Conservation (phyloP, 2,888 invertebrate genomes). For the Cenopis cana region DNA sequence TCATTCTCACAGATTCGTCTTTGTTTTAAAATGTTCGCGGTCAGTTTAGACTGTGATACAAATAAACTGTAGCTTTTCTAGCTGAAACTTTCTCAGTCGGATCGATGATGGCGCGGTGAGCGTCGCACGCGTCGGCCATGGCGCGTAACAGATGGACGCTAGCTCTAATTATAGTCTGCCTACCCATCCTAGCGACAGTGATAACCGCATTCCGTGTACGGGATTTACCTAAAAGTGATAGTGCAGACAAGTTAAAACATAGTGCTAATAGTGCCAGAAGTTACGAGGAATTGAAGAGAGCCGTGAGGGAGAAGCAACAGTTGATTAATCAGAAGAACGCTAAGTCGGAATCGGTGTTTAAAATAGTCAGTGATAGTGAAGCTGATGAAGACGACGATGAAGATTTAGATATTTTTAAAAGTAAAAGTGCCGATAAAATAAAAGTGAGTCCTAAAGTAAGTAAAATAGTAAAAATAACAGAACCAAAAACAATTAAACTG, state of each 20-base stretch:
- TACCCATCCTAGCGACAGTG: conserved; percentile 80
- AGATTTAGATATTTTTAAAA: conserved; percentile 50
- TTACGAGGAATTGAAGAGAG: conserved; percentile 66
- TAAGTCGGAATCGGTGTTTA: conserved; percentile 57
- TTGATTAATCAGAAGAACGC: conserved; percentile 57
- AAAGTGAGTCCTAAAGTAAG: conserved; percentile 46
- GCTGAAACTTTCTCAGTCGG: conserved; percentile 68
- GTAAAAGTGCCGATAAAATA: conserved; percentile 54
- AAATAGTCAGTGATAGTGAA: conserved; percentile 60
- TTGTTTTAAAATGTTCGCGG: conserved; percentile 49
- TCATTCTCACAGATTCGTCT: background rate
- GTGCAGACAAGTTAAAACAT: conserved; percentile 65
- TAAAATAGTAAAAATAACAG: conserved; percentile 25
- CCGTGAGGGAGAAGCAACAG: conserved; percentile 65
- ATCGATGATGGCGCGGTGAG: conserved; percentile 80
- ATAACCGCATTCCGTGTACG: conserved; percentile 83
- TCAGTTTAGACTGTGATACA: conserved; percentile 62
- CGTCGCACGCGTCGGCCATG: conserved; percentile 74
- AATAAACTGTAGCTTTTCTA: conserved; percentile 68
- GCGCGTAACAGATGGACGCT: conserved; percentile 78
- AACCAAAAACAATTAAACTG: conserved; percentile 14
- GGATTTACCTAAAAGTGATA: conserved; percentile 72
- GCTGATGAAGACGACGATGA: conserved; percentile 58
- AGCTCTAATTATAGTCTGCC: conserved; percentile 79
- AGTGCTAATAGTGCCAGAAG: conserved; percentile 74